Percentiles rank a stretch among this genome's conserved stretches.
Conservation (phyloP, 1,140 invertebrate genomes). For the Adelges cooleyi region DNA sequence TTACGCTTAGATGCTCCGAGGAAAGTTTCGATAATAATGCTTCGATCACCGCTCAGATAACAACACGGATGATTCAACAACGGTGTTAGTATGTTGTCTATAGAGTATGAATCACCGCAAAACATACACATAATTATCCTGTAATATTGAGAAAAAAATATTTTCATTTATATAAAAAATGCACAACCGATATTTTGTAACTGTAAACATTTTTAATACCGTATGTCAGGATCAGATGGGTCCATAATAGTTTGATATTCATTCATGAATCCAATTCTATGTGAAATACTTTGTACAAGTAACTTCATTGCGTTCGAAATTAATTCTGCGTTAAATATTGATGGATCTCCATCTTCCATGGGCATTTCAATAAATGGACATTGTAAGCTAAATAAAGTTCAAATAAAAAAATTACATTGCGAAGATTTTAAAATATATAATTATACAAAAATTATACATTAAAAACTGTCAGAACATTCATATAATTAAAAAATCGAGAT, state of each 20-base stretch:
- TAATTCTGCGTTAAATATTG: conserved; percentile 45
- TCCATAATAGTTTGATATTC: conserved; percentile 64
- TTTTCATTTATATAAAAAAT: not conserved
- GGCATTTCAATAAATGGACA: conserved; percentile 78
- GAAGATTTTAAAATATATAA: not conserved
- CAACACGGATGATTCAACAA: conserved; percentile 77
- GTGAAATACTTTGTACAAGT: conserved; percentile 61
- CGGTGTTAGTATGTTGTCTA: conserved; percentile 80
- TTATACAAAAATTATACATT: not conserved
- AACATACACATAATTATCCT: conserved; percentile 94
- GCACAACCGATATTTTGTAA: no score
- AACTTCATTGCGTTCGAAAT: conserved; percentile 63
- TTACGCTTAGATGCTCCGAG: conserved; percentile 76
- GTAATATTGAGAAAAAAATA: conserved; percentile 34
- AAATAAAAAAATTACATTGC: no score
- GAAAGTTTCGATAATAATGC: conserved; percentile 81
- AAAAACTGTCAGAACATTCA: no score
- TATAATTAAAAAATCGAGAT: no score
- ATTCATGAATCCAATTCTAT: conserved; percentile 55
- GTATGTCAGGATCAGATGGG: conserved; percentile 72
- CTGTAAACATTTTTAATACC: conserved; percentile 41
- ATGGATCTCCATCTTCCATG: conserved; percentile 48
- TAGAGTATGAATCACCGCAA: conserved; percentile 87
- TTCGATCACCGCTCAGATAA: conserved; percentile 73
- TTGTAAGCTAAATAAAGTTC: conserved; percentile 51